Evolutionary conservation across 2,888 invertebrate species (phyloP), one percentile per base, ranked within the genome.

Genomic region (Phyllotreta striolata): DNA sequence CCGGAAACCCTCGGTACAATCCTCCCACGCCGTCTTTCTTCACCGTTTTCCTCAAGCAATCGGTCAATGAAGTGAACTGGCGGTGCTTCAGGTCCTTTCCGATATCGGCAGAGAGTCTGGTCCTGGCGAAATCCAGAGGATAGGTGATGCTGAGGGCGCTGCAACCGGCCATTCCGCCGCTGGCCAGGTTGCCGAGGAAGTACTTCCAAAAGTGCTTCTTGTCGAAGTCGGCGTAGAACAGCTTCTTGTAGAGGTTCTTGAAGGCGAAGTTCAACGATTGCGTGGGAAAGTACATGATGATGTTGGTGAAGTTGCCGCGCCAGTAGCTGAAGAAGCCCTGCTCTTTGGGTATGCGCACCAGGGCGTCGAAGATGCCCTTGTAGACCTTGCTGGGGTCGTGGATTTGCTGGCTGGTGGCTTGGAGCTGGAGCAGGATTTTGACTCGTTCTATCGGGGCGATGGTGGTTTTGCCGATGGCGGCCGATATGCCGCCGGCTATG

Each of bases 251-350:
- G 72, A 88, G 86, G 81, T 92, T 91, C 80, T 91, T 91, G 83
- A 91, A 90, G 67, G 90, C 89, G 76, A 91, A 91, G 83, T 91
- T 91, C 71, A 91, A 83, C 52, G 90, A 90, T 78, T 91, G 90
- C 13, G 90, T 90, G 57, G 90, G 90, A 83, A 91, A 91, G 78
- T 90, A 91, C 76, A 91, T 83, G 79, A 91, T 88, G 70, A 91
- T 90, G 80, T 91, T 91, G 76, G 91, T 91, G 70, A 91, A 80
- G 80, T 91, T 91, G 75, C 91, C 91, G 79, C 91, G 84, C 91
- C 91, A 91, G 80, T 85, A 91, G 75, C 89, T 87, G 14, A 84
- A 61, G 70, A 89, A 83, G 66, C 90, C 90, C 82, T 89, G 89
- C 78, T 89, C 89, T 74, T 82, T 85, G 37, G 88, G 88, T 76